A percentile compares a stretch with the other conserved stretches of the same genome.
Evolutionary conservation across 2,113 vertebrate genomes (phyloP).

Genomic region (Muscicapa adusta): DNA sequence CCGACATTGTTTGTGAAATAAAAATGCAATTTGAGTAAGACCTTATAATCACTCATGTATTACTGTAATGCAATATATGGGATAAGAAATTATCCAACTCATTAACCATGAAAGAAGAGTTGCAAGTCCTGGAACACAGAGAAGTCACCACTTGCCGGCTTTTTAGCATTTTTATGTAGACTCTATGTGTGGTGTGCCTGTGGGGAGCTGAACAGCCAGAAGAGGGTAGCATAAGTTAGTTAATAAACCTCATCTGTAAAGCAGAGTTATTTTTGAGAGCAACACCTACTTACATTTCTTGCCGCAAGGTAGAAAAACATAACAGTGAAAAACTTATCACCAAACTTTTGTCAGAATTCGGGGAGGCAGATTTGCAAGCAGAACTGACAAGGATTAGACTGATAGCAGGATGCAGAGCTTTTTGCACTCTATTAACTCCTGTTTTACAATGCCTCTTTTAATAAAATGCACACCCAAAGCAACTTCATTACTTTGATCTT

Average conservation of each 20-base stretch:
- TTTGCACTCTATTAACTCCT: background rate
- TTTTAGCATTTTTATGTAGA: background rate
- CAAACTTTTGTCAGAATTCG: background rate
- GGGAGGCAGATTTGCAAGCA: background rate
- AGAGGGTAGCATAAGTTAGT: slow-evolving; percentile 48
- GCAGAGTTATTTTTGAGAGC: background rate
- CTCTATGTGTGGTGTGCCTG: no score
- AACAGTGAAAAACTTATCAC: background rate
- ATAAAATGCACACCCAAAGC: background rate
- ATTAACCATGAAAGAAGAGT: background rate
- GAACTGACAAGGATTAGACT: background rate
- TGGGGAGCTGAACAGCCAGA: slow-evolving; percentile 24
- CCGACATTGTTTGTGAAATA: background rate
- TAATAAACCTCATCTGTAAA: background rate
- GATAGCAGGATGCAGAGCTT: background rate
- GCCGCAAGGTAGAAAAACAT: background rate
- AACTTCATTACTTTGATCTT: background rate
- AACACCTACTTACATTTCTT: background rate
- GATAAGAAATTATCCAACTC: background rate
- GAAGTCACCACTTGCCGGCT: background rate
- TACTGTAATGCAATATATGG: background rate
- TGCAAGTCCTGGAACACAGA: background rate
- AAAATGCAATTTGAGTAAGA: background rate
- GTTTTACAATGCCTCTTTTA: background rate
- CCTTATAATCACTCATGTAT: background rate